Base-by-base conservation (phyloP, 92 coral and sea anemone genomes). In the Porites rus region DNA sequence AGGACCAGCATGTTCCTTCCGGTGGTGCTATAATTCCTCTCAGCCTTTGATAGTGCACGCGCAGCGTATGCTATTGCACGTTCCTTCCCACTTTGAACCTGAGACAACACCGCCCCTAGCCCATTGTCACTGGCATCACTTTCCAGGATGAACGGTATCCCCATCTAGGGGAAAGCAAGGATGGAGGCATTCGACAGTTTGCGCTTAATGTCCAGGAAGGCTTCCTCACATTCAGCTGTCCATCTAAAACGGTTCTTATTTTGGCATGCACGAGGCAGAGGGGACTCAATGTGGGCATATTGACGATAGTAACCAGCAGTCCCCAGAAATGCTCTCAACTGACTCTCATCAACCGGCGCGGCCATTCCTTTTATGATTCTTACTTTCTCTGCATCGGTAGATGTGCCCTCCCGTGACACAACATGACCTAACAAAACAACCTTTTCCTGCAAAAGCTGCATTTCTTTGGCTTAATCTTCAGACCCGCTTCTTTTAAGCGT, bases 361-460 rank as follows among this genome's bases (percentile, higher is more conserved):
- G 83, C 89, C 88, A 82, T 86, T 21, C 73, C 72, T 74, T 73
- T 79, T n/a, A 87, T 66, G 63, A 71, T 78, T 20, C 80, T 59
- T 38, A 82, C 90, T 82, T 87, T 87, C 79, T 59, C 94, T n/a
- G 94, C 79, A 72, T 91, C 78, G 64, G 89, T 71, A 25, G 89
- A 76, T 20, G 83, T 83, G 75, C 83, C 83, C 13, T 83, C 81
- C 13, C 75, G 87, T 7, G 76, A 60, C 22, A 79, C 86, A 6
- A 77, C 91, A 56, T 77, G 90, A 22, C 91, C 75, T 77, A 90
- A 19, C 17, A 86, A 76, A 53, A 65, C 74, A 25, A 82, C 84
- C 59, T 70, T 60, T 3, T 87, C 85, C 51, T 82, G 61, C 79
- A 90, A 69, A 20, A 86, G 70, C 64, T 87, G 80, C 93, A 86